Evolutionary conservation across 2,113 vertebrate genomes (phyloP).

Genomic region (Leptobrachium ailaonicum): DNA sequence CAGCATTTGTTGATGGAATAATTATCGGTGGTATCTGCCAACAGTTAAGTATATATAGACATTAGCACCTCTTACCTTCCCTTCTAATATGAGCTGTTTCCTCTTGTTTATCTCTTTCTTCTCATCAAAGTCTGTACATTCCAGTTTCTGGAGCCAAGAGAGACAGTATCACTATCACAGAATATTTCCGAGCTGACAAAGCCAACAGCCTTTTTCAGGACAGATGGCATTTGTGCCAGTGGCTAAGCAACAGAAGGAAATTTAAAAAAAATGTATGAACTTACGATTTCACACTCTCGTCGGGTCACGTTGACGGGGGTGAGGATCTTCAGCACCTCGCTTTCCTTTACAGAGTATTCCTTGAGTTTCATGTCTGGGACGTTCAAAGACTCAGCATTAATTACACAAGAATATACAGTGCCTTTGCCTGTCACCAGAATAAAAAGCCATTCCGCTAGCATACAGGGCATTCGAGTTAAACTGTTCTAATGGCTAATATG

Average conservation of each 20-base stretch:
- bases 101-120: slow-evolving; percentile 94
- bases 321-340: slow-evolving; percentile 80
- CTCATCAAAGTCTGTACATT: slow-evolving; percentile 87
- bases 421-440: too few species aligned
- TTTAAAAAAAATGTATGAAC: slow-evolving; percentile 35
- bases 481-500: too few species aligned
- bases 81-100: slow-evolving; percentile 92
- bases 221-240: background rate
- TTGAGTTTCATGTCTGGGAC: slow-evolving; percentile 78
- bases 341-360: slow-evolving; percentile 79
- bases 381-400: background rate
- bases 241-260: too few species aligned
- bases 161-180: background rate
- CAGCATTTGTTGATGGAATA: background rate
- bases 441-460: too few species aligned
- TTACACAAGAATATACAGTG: too few species aligned
- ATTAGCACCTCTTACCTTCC: slow-evolving; percentile 73
- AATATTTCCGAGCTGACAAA: background rate
- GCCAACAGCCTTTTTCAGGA: background rate
- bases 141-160: slow-evolving; percentile 76
- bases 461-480: too few species aligned
- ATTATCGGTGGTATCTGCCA: background rate
- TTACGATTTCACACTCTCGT: slow-evolving; percentile 78
- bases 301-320: slow-evolving; percentile 92
- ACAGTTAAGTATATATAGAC: background rate